A percentile compares a stretch with the other conserved stretches of the same genome.
phyloP scores from a whole-genome alignment of 2,888 invertebrate genomes.

The Dicyrtomina minuta region DNA sequence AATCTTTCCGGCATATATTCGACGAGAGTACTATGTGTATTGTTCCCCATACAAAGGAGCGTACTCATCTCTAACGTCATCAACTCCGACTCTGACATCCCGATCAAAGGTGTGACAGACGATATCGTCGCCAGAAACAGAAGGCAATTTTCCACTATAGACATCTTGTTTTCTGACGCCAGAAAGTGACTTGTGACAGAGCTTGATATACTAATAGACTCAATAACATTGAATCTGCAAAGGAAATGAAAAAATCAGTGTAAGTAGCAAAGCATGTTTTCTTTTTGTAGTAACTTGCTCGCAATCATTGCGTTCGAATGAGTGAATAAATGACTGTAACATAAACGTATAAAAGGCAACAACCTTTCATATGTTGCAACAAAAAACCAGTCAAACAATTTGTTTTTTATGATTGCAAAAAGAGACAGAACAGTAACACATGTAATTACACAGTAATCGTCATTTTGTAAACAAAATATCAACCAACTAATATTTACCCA shows the following conservation, averaged over 20 bases:
- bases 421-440: too few relatives aligned
- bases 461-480: too few relatives aligned
- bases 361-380: too few relatives aligned
- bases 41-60: conserved; percentile 86
- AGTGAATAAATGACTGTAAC: too few relatives aligned
- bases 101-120: conserved; percentile 82
- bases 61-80: conserved; percentile 90
- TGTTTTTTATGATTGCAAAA: too few relatives aligned
- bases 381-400: too few relatives aligned
- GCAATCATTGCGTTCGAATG: too few relatives aligned
- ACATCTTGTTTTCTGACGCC: conserved; percentile 79
- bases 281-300: too few relatives aligned
- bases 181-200: conserved; percentile 57
- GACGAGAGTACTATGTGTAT: conserved; percentile 91
- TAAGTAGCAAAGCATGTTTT: too few relatives aligned
- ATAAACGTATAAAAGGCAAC: too few relatives aligned
- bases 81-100: conserved; percentile 66
- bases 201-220: conserved; percentile 62
- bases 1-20: conserved; percentile 95
- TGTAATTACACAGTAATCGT: too few relatives aligned
- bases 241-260: neutral
- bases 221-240: conserved; percentile 77
- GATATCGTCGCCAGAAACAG: conserved; percentile 87
- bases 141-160: conserved; percentile 89
- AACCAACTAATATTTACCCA: too few relatives aligned